Evolutionary conservation across 2,797 vertebrate genomes (phyloP).

Genomic region (Prionace glauca): DNA sequence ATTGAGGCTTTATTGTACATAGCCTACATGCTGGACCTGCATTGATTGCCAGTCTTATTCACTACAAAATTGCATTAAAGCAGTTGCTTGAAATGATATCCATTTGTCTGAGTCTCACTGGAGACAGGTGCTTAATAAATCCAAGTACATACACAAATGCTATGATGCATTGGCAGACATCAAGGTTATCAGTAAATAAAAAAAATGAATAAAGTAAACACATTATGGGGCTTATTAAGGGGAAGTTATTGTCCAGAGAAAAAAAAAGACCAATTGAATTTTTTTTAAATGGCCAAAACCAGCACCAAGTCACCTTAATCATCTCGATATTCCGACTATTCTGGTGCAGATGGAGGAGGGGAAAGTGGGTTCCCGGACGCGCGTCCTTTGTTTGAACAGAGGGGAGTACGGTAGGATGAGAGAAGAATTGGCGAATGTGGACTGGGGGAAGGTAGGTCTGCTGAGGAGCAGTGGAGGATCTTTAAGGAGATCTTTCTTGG

Average conservation of each 20-base stretch:
- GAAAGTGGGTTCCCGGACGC: too few species aligned
- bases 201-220: neutral
- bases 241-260: neutral
- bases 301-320: neutral
- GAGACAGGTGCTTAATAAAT: neutral
- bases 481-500: too few species aligned
- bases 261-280: neutral
- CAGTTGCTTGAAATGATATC: neutral
- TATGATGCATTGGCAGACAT: neutral
- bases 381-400: too few species aligned
- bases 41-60: neutral
- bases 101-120: neutral
- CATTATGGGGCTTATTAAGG: neutral
- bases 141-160: neutral
- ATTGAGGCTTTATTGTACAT: neutral
- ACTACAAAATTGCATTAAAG: neutral
- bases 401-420: too few species aligned
- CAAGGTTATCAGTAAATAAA: neutral
- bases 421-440: too few species aligned
- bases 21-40: neutral
- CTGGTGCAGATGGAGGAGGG: too few species aligned
- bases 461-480: too few species aligned
- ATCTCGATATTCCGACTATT: neutral
- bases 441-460: too few species aligned
- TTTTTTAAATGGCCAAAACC: neutral